These are phyloP conservation scores for Hemibagrus wyckioides DNA, from an alignment of 2,113 vertebrate genomes.

Conservation along the genomic window DNA sequence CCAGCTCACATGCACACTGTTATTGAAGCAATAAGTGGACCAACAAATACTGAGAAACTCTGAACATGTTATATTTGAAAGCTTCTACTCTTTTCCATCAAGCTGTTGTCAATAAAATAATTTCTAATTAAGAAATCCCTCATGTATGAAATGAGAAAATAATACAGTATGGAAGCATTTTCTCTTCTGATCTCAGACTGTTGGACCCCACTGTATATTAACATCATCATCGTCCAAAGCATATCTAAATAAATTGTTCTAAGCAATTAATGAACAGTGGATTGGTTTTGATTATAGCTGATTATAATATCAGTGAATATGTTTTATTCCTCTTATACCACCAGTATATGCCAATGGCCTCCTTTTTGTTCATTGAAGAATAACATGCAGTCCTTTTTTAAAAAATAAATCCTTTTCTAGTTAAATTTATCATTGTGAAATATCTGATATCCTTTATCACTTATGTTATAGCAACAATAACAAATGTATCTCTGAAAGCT, in stretches of 20 bases:
- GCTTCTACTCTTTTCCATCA: background rate
- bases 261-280: background rate
- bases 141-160: too few relatives aligned
- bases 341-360: background rate
- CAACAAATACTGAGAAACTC: too few relatives aligned
- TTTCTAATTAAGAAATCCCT: too few relatives aligned
- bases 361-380: background rate
- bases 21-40: too few relatives aligned
- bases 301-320: background rate
- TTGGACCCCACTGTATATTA: background rate
- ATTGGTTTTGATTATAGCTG: background rate
- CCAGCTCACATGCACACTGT: too few relatives aligned
- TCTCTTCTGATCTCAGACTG: background rate
- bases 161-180: too few relatives aligned
- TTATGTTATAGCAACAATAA: background rate
- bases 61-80: too few relatives aligned
- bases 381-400: background rate
- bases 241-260: background rate
- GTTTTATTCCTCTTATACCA: background rate
- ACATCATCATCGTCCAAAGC: background rate
- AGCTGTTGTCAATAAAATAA: background rate
- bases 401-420: background rate
- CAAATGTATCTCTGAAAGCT: too few relatives aligned
- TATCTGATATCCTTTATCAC: background rate
- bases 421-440: background rate